Evolutionary conservation across 2,797 vertebrate genomes (phyloP), one percentile per base, ranked within the genome.

Genomic region (Sphaeramia orbicularis): DNA sequence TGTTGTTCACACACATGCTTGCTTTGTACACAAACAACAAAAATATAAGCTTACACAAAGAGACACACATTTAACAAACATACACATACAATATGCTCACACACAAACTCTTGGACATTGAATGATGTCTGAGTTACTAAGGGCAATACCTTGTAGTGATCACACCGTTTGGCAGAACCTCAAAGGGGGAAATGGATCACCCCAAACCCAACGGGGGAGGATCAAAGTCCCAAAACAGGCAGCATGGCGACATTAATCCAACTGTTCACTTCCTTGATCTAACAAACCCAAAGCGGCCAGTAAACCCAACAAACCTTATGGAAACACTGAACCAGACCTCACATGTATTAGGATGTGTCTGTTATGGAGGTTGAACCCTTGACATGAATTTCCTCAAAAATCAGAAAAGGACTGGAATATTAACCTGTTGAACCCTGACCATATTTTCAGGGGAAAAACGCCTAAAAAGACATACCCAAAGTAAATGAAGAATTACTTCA

Each of bases 151-250:
- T 65, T 52, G 42, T 56, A 48, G 64, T 59, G 53, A 77, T 74
- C 78, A 84, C 63, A 67, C 70, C 45, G 4, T 78, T 76, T 93
- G 93, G 93, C 91, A 72, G 52, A 13, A 69, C 88, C 79, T 94
- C 85, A 94, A 92, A 94, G 90, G 56, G 66, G 85, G 78, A 83
- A 86, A 79, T 49, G 73, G 65, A 80, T 80, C 85, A 76, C 59
- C 41, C 38, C 48, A 53, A 60, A 83, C 51, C 74, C 59, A 18
- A 45, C 45, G 65, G 83, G 77, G 85, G 52, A 72, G 72, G 89
- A 80, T 89, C 77, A 36, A 81, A 85, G 85, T 86, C 84, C 64
- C 62, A 50, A 76, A 89, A 74, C 80, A 84, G 86, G 74, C 65
- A 52, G 19, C 15, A 55, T 54, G 65, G 84, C 68, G 77, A 78